Evolutionary conservation across 2,797 vertebrate genomes (phyloP), one percentile per base, ranked within the genome.

Genomic region (Eulemur coronatus): DNA sequence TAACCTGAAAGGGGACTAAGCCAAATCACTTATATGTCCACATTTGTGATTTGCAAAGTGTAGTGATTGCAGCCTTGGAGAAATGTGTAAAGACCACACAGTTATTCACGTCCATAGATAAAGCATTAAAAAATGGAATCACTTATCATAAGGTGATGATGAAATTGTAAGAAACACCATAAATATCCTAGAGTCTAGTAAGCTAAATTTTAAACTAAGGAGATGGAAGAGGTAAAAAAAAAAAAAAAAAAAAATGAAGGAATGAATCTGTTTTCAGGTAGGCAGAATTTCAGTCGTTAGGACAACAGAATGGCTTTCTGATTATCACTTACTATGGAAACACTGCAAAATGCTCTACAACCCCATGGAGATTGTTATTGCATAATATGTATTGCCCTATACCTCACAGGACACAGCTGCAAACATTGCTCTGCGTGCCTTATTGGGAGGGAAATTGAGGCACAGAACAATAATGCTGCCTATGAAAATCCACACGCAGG

Each of bases 1-100:
- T 98, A 97, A 97, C 59, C 94, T 98, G 98, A 98, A 96, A 98
- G 89, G 55, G 78, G 87, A 95, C 90, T 82, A 75, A 98, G 93
- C 91, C 97, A 95, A 97, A 98, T 97, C 95, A 92, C 92, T 98
- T 96, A 33, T 22, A 84, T 18, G 79, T 80, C 79, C 38, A 55
- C 11, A 35, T 48, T 81, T 94, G 70, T 92, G 97, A 98, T 96
- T 97, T 97, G 95, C 95, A 96, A 96, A 96, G 78, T 70, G 61
- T 76, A 59, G 41, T 22, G 30, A 90, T 59, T 20, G 73, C 33
- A 80, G 67, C 46, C 80, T 20, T 18, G 22, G 6, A 0, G 38
- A 50, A 93, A 89, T 50, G 0, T 9, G 4, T 38, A 61, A 90
- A 95, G 76, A 82, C 15, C 0, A 18, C 59, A n/a, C 2, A 0